Base-by-base conservation (phyloP, 2,888 invertebrate genomes). In the Harpalus rubripes region DNA sequence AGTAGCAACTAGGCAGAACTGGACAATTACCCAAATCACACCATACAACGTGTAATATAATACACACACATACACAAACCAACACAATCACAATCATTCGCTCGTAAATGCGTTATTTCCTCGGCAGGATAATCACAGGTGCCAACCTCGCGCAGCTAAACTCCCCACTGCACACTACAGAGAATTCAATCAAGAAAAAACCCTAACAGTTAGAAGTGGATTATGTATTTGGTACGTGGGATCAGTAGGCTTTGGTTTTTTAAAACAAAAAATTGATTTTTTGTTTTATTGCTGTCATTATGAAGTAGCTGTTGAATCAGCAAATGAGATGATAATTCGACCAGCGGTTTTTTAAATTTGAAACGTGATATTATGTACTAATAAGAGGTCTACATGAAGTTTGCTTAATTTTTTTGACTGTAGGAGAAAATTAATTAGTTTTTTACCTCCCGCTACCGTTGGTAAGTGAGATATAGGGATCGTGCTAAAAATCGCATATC, bases 1-100 rank as follows among this genome's bases (percentile, higher is more conserved):
- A 79, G 84, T 79, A 84, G 84, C 84, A 84, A 76, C 78, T 32
- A 84, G 76, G 26, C 65, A 32, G 63, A 56, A 63, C 84, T 78
- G 65, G 39, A 26, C 84, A 84, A 84, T 84, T 84, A 84, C 84
- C 84, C 79, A 78, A 83, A 83, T 83, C 83, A 83, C 83, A 83
- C 83, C 76, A 61, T 74, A 83, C 83, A 83, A 74, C 76, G 59
- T 83, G 83, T 83, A 83, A 83, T 61, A 83, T 76, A 76, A 83
- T 83, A 83, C 83, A 76, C 65, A 44, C 59, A 59, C 80, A 41
- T 6, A 32, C 32, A 32, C 6, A 22, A 22, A 22, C 22, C 22
- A 22, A 32, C 32, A 32, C 32, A 32, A n/a, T n/a, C 72, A 72
- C 72, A 44, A 74, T 12, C 72, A 74, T 41, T 18, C 72, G 18